Percentiles rank a stretch among this genome's conserved stretches.
These are phyloP conservation scores for Linnaemya tessellans DNA, from an alignment of 2,888 invertebrate genomes.

Conservation along the genomic window DNA sequence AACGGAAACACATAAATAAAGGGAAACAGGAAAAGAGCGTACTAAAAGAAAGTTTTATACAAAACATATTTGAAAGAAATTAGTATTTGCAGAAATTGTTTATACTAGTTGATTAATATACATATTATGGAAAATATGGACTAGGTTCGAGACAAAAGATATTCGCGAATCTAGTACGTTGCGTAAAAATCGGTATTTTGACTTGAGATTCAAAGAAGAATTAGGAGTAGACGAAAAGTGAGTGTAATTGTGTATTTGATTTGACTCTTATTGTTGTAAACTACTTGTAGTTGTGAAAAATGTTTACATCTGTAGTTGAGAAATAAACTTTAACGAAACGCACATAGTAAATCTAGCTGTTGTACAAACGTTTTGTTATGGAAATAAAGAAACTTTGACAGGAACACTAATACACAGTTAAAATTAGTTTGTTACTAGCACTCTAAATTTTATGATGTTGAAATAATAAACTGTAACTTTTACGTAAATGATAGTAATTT, in stretches of 20 bases:
- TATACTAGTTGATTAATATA: background rate
- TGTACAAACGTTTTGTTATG: conserved; percentile 41
- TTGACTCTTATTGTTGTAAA: conserved; percentile 38
- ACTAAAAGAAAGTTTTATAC: conserved; percentile 29
- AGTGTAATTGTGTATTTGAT: conserved; percentile 42
- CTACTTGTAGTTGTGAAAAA: conserved; percentile 34
- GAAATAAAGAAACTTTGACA: conserved; percentile 22
- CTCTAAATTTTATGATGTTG: conserved; percentile 56
- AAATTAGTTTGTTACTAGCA: conserved; percentile 60
- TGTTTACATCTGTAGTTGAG: conserved; percentile 18
- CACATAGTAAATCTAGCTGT: conserved; percentile 39
- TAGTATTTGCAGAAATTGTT: conserved; percentile 2
- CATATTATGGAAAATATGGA: conserved; percentile 72
- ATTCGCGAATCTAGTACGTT: conserved; percentile 75
- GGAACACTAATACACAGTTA: conserved; percentile 17
- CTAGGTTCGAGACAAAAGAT: conserved; percentile 75
- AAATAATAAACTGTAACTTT: conserved; percentile 34
- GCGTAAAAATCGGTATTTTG: conserved; percentile 59
- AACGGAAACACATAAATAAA: conserved; percentile 47
- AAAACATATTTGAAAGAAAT: conserved; percentile 15
- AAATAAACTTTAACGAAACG: conserved; percentile 16
- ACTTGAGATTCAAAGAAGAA: conserved; percentile 25
- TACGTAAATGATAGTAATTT: conserved; percentile 15
- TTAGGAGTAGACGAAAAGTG: conserved; percentile 19
- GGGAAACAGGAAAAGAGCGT: conserved; percentile 57